These are phyloP conservation scores for Jaculus jaculus DNA, from an alignment of 2,113 vertebrate species.

Conservation along the genomic window DNA sequence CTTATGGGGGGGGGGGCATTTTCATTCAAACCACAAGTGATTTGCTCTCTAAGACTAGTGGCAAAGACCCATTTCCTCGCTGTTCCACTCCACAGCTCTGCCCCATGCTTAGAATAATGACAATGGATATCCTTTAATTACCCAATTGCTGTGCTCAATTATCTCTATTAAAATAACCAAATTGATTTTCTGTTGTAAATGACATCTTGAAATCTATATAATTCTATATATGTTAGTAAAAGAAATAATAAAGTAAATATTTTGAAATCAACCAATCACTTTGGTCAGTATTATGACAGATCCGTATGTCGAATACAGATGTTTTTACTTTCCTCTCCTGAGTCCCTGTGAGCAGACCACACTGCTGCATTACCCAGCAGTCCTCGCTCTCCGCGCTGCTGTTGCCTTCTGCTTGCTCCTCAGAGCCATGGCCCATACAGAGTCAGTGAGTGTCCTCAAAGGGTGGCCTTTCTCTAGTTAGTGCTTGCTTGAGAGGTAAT, in stretches of 20 bases:
- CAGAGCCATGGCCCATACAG: neutral
- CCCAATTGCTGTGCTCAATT: slow-evolving; percentile 58
- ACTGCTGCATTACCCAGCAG: neutral
- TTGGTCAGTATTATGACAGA: slow-evolving; percentile 69
- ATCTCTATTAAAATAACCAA: slow-evolving; percentile 68
- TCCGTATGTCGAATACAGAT: slow-evolving; percentile 58
- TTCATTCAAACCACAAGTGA: too few species aligned
- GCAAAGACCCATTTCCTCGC: neutral
- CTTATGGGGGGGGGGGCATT: too few species aligned
- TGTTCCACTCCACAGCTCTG: neutral
- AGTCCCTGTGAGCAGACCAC: slow-evolving; percentile 45
- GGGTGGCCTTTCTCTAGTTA: neutral
- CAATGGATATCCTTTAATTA: slow-evolving; percentile 30
- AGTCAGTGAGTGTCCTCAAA: neutral
- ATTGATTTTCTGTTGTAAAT: slow-evolving; percentile 70
- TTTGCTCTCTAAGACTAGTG: neutral
- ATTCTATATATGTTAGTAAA: slow-evolving; percentile 72
- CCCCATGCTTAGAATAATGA: neutral
- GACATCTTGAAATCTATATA: slow-evolving; percentile 66
- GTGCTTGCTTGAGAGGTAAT: neutral
- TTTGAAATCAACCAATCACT: slow-evolving; percentile 77
- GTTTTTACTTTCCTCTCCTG: slow-evolving; percentile 10
- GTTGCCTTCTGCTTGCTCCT: neutral
- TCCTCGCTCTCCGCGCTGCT: neutral
- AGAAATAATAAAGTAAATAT: slow-evolving; percentile 68